Evolutionary conservation across 2,113 vertebrate genomes (phyloP).

Genomic region (Gyps fulvus): DNA sequence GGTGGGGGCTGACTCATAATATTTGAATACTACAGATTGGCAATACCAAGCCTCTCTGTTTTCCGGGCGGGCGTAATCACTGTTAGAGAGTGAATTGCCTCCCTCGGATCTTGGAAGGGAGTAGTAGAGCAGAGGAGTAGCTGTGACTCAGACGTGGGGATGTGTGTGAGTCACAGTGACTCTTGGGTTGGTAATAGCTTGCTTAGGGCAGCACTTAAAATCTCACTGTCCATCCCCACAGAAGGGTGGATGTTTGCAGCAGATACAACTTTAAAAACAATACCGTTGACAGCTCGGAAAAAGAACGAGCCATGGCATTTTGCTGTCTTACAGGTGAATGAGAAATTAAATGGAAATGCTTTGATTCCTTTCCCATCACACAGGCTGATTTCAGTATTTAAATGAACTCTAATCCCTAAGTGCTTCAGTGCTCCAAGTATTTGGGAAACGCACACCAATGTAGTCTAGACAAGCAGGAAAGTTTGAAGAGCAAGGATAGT

Average conservation of each 20-base stretch:
- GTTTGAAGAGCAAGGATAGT: background rate
- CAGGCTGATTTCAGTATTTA: background rate
- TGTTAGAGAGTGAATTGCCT: background rate
- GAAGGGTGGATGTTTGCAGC: background rate
- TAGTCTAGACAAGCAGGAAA: background rate
- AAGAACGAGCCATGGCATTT: fast-evolving
- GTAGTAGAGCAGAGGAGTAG: slow-evolving; percentile 22
- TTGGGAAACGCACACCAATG: background rate
- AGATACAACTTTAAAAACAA: background rate
- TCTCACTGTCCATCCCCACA: fast-evolving
- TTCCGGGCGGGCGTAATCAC: background rate
- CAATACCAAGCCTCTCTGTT: background rate
- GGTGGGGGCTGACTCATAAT: background rate
- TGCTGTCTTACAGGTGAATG: background rate
- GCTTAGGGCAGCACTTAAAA: background rate
- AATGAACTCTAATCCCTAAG: background rate
- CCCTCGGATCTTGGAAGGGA: background rate
- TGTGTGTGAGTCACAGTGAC: slow-evolving; percentile 7
- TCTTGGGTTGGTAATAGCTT: background rate
- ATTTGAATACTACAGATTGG: slow-evolving; percentile 38
- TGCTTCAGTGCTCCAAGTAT: background rate
- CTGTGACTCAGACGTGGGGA: slow-evolving; percentile 24
- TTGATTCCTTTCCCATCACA: background rate
- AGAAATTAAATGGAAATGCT: background rate
- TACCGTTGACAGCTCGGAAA: fast-evolving